phyloP scores from a whole-genome alignment of 2,888 invertebrate genomes.

The Teleiodes luculella region DNA sequence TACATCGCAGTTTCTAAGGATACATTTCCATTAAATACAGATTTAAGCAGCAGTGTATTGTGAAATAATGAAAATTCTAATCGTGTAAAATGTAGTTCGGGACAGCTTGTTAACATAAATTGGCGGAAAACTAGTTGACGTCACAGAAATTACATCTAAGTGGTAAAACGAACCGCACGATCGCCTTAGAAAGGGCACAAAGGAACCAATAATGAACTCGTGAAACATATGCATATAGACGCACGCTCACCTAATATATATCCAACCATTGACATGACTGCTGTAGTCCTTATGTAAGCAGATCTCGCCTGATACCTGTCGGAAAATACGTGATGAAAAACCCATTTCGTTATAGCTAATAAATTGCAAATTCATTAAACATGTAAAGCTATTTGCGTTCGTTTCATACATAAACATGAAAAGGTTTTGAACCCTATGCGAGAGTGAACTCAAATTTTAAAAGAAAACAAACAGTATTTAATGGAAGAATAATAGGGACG shows the following conservation, averaged over 20 bases:
- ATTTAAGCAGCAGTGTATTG: neutral
- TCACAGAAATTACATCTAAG: constrained; percentile 1
- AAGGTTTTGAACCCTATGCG: neutral
- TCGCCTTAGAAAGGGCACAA: neutral
- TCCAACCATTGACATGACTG: constrained; percentile 98
- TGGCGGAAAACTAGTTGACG: neutral
- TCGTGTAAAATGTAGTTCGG: neutral
- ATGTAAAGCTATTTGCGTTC: neutral
- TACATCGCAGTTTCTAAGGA: too few relatives aligned
- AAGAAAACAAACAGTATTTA: too few relatives aligned
- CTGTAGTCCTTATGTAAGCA: constrained; percentile 93
- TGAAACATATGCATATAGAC: neutral
- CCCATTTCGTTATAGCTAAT: neutral
- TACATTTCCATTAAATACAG: neutral
- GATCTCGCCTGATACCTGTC: constrained; percentile 93
- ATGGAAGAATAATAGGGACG: neutral
- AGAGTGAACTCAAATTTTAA: neutral
- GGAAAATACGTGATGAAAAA: constrained; percentile 14
- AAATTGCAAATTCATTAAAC: neutral
- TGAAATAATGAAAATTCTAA: neutral
- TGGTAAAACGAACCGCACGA: neutral
- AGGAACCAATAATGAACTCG: neutral
- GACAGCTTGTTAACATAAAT: neutral
- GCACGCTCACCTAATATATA: constrained; percentile 83
- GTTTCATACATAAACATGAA: neutral